Conservation (phyloP, 2,113 vertebrate species). For the Balaenoptera acutorostrata region DNA sequence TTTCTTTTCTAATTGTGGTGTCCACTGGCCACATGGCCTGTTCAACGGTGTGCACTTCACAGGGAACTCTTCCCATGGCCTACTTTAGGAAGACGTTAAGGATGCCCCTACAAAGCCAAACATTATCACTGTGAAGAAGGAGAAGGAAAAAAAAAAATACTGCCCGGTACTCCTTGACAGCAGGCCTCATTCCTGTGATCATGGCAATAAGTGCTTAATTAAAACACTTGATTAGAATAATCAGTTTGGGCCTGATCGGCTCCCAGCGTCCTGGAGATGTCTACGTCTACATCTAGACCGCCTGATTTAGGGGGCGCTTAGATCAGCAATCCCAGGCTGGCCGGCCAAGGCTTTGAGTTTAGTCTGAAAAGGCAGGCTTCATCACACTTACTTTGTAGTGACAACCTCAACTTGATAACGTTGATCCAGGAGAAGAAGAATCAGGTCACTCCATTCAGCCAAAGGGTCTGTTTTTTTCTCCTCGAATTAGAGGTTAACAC, state of each 20-base stretch:
- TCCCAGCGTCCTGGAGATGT: slow-evolving; percentile 56
- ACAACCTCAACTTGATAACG: slow-evolving; percentile 73
- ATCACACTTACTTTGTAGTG: slow-evolving; percentile 64
- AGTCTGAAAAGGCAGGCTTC: slow-evolving; percentile 69
- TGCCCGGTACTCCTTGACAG: slow-evolving; percentile 38
- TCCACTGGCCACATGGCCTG: slow-evolving; percentile 65
- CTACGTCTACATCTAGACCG: slow-evolving; percentile 65
- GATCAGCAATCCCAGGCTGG: slow-evolving; percentile 50
- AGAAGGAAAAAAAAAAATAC: not conserved
- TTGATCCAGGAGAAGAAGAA: slow-evolving; percentile 72
- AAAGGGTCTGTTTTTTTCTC: slow-evolving; percentile 62
- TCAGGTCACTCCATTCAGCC: slow-evolving; percentile 71
- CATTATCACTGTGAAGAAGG: slow-evolving; percentile 45
- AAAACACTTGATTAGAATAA: slow-evolving; percentile 80
- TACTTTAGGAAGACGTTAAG: slow-evolving; percentile 73
- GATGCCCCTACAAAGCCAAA: slow-evolving; percentile 63
- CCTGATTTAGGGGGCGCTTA: slow-evolving; percentile 58
- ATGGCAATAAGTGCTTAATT: slow-evolving; percentile 66
- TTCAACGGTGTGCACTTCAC: slow-evolving; percentile 63
- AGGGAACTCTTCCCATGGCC: slow-evolving; percentile 63
- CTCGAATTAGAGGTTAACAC: not conserved
- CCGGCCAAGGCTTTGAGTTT: slow-evolving; percentile 68
- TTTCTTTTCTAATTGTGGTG: not conserved
- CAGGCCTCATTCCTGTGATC: slow-evolving; percentile 52
- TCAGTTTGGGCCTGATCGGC: slow-evolving; percentile 64